Evolutionary conservation across 1,140 invertebrate species (phyloP), one percentile per base, ranked within the genome.

Genomic region (Drosophila melanogaster): DNA sequence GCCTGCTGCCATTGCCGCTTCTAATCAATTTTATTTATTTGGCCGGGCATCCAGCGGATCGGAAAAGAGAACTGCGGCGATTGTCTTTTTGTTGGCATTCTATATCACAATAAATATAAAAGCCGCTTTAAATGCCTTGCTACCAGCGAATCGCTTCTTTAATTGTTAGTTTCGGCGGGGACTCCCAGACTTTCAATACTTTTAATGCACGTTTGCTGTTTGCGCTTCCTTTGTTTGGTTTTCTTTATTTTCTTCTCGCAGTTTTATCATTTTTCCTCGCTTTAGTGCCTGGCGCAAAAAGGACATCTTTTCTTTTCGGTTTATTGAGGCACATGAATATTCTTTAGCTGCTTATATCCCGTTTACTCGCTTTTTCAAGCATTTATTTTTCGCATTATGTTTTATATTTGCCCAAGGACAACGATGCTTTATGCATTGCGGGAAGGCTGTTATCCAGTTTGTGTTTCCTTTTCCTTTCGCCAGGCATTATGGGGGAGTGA

Each of bases 301-400:
- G 70, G 79, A 79, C 84, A 89, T 83, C 71, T 76, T 87, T 89
- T 83, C 84, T 77, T 89, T 61, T 54, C 71, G 61, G 83, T 79
- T 89, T 89, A 89, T 89, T 87, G 84, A 83, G 76, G 84, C 79
- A 86, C 79, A 87, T 86, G 84, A 83, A 87, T 83, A 83, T 89
- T 87, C 81, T 79, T 67, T 73, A 87, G 69, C 66, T 76, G 76
- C 65, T 41, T 79, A 54, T 49, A 54, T 30, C 43, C n/a, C 37
- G 37, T 24, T 38, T 15, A 10, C n/a, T 17, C 19, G 19, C 54
- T 37, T 74, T 73, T 73, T 62, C 43, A 41, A 56, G 49, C 69
- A 62, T 74, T 74, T 54, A 61, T 74, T 73, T 73, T 73, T 73
- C 40, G 50, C 66, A 70, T 69, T 70, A 57, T 70, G 43, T 46